Evolutionary conservation across 53 echinoderm and acorn worm species (phyloP), one percentile per base, ranked within the genome.

Genomic region (Paracentrotus lividus): DNA sequence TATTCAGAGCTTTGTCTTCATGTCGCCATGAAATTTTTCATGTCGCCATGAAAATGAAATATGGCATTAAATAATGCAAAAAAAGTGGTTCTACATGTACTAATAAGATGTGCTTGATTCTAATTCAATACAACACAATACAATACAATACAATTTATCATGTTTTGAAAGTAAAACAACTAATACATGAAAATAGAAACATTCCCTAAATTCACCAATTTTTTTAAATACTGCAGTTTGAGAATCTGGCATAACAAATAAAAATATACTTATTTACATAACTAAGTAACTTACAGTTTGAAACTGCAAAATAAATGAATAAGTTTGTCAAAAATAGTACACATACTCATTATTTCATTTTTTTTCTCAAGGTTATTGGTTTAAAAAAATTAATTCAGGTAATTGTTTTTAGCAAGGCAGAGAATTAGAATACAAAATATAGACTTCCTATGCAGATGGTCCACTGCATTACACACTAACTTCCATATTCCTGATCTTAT

Each of bases 301-400:
- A 38, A 5, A 72, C 72, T 72, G 18, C n/a, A n/a, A 72, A 72
- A 67, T 45, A 49, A n/a, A 81, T 81, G 47, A 81, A 81, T 47
- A 81, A 81, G 44, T 81, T 81, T 47, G 8, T 27, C 8, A 45
- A 81, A 81, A 81, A 81, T 67, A 67, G 33, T 31, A 14, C 29
- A 33, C 16, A 7, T 67, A 47, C 47, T 7, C 33, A 34, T 47
- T 9, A 81, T 81, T 81, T 81, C 47, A 81, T 45, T 12, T 81
- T 81, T n/a, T 47, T 45, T 10, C 47, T 81, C 81, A 81, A 81
- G 81, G 81, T 81, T 47, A 40, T 16, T 76, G 12, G 5, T 52
- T 34, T 32, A 8, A 81, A 45, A n/a, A 10, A 47, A 45, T 27
- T 81, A 2, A 7, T n/a, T n/a, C 26, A 81, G 47, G 24, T 23